Conservation (phyloP, 2,888 invertebrate genomes). For the Gastrophysa polygoni region DNA sequence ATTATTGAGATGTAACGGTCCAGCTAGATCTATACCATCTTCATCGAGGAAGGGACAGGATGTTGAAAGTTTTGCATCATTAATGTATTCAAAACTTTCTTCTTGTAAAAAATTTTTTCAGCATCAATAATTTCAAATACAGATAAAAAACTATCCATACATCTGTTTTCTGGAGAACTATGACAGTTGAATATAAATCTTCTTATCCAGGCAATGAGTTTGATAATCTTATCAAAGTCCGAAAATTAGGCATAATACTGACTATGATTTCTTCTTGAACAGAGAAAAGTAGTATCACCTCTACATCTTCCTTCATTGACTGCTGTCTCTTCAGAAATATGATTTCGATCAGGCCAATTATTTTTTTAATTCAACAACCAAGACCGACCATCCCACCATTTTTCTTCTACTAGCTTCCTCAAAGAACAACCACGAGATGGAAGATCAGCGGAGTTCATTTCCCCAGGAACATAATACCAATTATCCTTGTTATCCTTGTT, state of each 20-base stretch:
- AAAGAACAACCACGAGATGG: conserved; percentile 5
- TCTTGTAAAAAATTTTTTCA: conserved; percentile 11
- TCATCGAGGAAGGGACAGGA: conserved; percentile 9
- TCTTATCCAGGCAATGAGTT: not conserved
- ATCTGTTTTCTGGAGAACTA: not conserved
- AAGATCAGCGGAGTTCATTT: conserved; percentile 13
- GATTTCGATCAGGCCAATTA: not conserved
- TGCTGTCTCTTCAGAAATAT: not conserved
- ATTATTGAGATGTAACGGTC: not conserved
- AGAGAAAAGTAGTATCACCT: conserved; percentile 1
- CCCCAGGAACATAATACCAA: conserved; percentile 6
- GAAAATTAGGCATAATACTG: conserved; percentile 1
- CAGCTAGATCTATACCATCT: not conserved
- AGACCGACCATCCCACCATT: conserved; percentile 15
- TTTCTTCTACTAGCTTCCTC: conserved; percentile 1
- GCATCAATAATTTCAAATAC: conserved; percentile 1
- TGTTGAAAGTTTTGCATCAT: not conserved
- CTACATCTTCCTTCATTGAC: conserved; percentile 1
- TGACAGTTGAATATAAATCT: not conserved
- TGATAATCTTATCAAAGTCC: not conserved
- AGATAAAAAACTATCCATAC: not conserved
- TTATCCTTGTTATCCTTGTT: not conserved
- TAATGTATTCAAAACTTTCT: not conserved
- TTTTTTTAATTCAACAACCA: not conserved
- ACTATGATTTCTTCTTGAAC: not conserved